Conservation (phyloP, 92 coral and sea anemone species). For the Porites cylindrica region DNA sequence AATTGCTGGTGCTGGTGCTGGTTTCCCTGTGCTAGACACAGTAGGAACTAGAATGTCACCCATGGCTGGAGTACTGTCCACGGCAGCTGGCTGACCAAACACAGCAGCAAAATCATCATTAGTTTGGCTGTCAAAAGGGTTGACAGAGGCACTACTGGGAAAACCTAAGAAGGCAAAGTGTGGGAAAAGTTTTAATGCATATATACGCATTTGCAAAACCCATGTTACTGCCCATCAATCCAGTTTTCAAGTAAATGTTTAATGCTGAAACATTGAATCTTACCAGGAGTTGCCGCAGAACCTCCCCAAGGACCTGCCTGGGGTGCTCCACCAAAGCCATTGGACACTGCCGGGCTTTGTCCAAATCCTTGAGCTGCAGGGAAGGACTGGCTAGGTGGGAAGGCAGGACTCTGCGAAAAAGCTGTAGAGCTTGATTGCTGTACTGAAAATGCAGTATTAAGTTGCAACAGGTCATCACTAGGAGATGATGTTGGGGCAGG, state of each 20-base stretch:
- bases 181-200: neutral
- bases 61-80: slow-evolving; percentile 24
- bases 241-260: too few relatives aligned
- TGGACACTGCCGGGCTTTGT: slow-evolving; percentile 37
- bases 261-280: neutral
- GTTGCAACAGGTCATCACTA: slow-evolving; percentile 86
- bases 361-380: slow-evolving; percentile 69
- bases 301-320: slow-evolving; percentile 69
- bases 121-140: slow-evolving; percentile 56
- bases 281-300: slow-evolving; percentile 41
- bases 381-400: slow-evolving; percentile 88
- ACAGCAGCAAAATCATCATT: slow-evolving; percentile 75
- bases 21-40: slow-evolving; percentile 42
- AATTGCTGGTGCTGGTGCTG: slow-evolving; percentile 9
- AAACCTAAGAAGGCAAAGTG: slow-evolving; percentile 49
- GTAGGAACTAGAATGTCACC: slow-evolving; percentile 58
- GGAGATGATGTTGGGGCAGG: slow-evolving; percentile 63
- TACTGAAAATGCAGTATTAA: slow-evolving; percentile 75
- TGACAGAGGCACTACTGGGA: slow-evolving; percentile 22
- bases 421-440: slow-evolving; percentile 65
- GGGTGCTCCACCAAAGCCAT: slow-evolving; percentile 62
- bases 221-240: neutral
- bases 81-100: slow-evolving; percentile 45
- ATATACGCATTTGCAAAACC: too few relatives aligned
- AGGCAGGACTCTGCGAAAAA: slow-evolving; percentile 63